Conservation (phyloP, 2,888 invertebrate species). For the Chironomus riparius region DNA sequence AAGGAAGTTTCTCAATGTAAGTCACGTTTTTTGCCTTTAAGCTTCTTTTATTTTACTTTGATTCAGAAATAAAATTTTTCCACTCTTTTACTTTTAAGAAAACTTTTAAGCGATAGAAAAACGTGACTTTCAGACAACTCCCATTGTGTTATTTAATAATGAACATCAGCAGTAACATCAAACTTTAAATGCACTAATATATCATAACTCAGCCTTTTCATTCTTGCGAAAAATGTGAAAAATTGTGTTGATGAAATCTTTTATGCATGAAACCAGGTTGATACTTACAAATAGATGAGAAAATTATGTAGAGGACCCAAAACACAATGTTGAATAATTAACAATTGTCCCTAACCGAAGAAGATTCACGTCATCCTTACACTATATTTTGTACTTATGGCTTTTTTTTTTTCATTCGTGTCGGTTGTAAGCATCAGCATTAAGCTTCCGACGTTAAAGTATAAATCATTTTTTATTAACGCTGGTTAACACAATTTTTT, state of each 20-base stretch:
- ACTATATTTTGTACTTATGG: background rate
- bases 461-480: conserved; percentile 22
- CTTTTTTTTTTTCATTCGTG: background rate
- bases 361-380: background rate
- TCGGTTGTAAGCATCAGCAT: background rate
- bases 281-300: background rate
- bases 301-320: background rate
- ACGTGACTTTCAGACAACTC: background rate
- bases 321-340: conserved; percentile 18
- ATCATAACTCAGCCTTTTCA: background rate
- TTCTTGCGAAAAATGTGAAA: background rate
- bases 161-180: background rate
- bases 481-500: conserved; percentile 16
- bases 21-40: background rate
- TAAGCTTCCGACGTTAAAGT: conserved; percentile 3
- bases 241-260: background rate
- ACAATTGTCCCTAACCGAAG: background rate
- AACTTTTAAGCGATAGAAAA: background rate
- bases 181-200: background rate
- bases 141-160: background rate
- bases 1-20: background rate
- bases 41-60: background rate
- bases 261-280: background rate
- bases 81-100: background rate
- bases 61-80: background rate